Percentiles rank a stretch among this genome's conserved stretches.
Evolutionary conservation across 2,113 vertebrate species (phyloP).

Genomic region (Tenrec ecaudatus): DNA sequence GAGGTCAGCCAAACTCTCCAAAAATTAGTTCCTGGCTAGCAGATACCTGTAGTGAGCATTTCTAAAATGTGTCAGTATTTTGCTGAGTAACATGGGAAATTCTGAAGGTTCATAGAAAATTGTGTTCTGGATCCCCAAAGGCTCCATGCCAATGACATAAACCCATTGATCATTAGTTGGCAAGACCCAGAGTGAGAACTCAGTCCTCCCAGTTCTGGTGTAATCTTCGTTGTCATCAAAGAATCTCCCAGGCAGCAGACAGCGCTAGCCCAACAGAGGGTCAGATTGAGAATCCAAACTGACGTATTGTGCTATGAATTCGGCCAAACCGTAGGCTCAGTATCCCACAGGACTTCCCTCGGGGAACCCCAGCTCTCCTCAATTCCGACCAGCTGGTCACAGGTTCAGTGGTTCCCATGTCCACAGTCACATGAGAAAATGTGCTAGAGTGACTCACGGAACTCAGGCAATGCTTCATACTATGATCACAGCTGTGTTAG

Average conservation of each 20-base stretch:
- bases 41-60: neutral
- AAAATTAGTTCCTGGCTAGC: neutral
- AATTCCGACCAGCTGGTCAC: neutral
- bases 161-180: neutral
- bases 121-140: neutral
- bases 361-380: neutral
- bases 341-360: neutral
- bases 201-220: neutral
- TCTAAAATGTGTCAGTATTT: neutral
- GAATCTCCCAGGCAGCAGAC: neutral
- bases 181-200: conserved; percentile 32
- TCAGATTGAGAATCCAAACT: neutral
- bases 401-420: neutral
- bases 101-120: neutral
- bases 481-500: neutral
- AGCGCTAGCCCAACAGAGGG: neutral
- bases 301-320: neutral
- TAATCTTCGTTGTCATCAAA: conserved; percentile 2
- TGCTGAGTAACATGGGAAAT: neutral
- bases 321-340: neutral
- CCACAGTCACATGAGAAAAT: neutral
- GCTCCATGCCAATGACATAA: conserved; percentile 2
- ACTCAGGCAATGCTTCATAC: too few relatives aligned
- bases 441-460: neutral
- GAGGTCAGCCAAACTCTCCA: neutral